Conservation (phyloP, 2,888 invertebrate genomes). For the Dolomedes plantarius region DNA sequence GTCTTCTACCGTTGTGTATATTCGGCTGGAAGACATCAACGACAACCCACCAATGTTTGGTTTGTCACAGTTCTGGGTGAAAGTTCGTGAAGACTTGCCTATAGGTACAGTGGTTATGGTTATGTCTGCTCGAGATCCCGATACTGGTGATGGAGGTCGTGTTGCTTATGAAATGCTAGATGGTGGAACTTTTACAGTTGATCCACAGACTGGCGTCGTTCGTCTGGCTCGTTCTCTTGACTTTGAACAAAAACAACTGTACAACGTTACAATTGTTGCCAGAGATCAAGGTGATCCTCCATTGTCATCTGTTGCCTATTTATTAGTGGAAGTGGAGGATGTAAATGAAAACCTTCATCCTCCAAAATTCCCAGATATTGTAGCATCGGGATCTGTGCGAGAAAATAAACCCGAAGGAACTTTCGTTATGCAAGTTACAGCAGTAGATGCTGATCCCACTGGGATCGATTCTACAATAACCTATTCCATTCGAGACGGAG, state of each 20-base stretch:
- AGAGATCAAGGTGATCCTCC: conserved; percentile 87
- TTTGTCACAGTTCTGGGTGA: conserved; percentile 81
- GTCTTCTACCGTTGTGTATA: conserved; percentile 88
- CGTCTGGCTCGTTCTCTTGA: conserved; percentile 87
- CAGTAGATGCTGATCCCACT: conserved; percentile 83
- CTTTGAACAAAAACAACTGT: conserved; percentile 92
- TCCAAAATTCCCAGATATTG: conserved; percentile 89
- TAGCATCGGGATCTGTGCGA: conserved; percentile 80
- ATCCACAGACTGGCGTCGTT: conserved; percentile 89
- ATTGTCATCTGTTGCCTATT: conserved; percentile 85
- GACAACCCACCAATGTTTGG: conserved; percentile 91
- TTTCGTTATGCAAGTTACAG: conserved; percentile 86
- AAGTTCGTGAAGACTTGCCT: conserved; percentile 93
- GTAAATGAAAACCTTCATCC: conserved; percentile 94
- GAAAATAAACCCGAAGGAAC: conserved; percentile 89
- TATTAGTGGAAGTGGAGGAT: conserved; percentile 88
- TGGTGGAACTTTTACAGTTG: conserved; percentile 85
- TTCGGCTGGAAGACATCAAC: conserved; percentile 90
- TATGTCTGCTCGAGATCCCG: conserved; percentile 89
- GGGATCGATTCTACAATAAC: conserved; percentile 84
- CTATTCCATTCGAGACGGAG: conserved; percentile 91
- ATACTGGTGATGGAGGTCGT: conserved; percentile 88
- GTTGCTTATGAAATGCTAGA: conserved; percentile 86
- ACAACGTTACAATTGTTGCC: conserved; percentile 90
- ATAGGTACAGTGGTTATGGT: conserved; percentile 90